Percentiles rank a stretch among this genome's conserved stretches.
Evolutionary conservation across 2,888 invertebrate species (phyloP).

Genomic region (Trichopoda pennipes): DNA sequence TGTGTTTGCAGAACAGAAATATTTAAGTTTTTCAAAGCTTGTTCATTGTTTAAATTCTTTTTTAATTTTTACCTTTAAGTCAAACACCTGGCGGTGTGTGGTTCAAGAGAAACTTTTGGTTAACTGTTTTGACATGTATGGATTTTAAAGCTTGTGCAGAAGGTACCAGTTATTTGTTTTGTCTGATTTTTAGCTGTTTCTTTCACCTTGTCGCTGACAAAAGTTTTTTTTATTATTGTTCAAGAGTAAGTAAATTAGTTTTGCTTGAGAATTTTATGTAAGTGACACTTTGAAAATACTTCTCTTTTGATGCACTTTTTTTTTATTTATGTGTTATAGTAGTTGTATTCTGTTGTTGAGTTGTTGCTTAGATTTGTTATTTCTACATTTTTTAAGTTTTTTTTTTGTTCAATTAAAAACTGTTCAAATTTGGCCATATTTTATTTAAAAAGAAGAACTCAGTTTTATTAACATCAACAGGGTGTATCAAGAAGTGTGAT

Average conservation of each 20-base stretch:
- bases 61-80: conserved; percentile 7
- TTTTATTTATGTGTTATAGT: neutral
- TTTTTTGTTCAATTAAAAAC: no score
- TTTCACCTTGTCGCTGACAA: neutral
- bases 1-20: no score
- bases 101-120: conserved; percentile 12
- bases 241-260: neutral
- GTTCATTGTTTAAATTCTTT: conserved; percentile 22
- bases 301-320: neutral
- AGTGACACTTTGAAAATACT: neutral
- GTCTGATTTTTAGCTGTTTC: neutral
- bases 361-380: no score
- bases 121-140: conserved; percentile 2
- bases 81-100: conserved; percentile 4
- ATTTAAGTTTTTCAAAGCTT: conserved; percentile 14
- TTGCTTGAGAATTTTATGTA: neutral
- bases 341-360: no score
- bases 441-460: no score
- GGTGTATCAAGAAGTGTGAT: no score
- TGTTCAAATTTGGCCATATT: no score
- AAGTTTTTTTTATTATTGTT: neutral
- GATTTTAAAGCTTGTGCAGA: conserved; percentile 5
- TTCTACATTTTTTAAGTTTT: no score
- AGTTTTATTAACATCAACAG: no score
- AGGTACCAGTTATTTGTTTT: neutral